These are phyloP conservation scores for Buceros bicornis DNA, from an alignment of 2,797 vertebrate species.

Conservation along the genomic window DNA sequence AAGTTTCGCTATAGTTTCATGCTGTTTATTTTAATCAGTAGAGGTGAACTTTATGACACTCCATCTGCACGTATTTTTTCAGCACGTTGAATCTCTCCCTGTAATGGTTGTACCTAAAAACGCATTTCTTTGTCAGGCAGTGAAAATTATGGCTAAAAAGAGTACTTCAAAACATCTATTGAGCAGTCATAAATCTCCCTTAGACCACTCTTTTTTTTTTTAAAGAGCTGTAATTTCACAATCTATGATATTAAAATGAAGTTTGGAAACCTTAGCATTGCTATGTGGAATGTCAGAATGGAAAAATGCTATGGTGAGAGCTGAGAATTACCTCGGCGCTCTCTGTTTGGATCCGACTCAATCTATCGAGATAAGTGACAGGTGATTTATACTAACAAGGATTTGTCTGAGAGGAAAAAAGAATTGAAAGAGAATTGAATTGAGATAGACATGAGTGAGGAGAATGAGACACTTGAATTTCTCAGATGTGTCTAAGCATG, in stretches of 20 bases:
- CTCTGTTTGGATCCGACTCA: constrained; percentile 41
- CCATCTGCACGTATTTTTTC: neutral
- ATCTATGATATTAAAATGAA: neutral
- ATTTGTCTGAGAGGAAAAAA: constrained; percentile 64
- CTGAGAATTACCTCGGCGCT: constrained; percentile 24
- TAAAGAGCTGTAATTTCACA: neutral
- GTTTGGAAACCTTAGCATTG: neutral
- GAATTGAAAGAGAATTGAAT: constrained; percentile 58
- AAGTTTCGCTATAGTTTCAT: neutral
- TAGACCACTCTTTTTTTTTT: neutral
- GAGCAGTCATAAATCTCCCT: neutral
- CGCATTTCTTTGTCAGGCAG: neutral
- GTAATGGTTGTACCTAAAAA: neutral
- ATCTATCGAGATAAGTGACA: constrained; percentile 56
- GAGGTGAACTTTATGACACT: neutral
- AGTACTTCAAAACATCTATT: neutral
- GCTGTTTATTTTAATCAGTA: neutral
- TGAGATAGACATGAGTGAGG: constrained; percentile 53
- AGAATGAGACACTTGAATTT: constrained; percentile 42
- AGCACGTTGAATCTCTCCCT: neutral
- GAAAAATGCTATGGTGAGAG: neutral
- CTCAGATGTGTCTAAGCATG: constrained; percentile 60
- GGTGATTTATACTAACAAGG: constrained; percentile 68
- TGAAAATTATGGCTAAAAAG: neutral
- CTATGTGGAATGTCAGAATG: neutral